phyloP scores from a whole-genome alignment of 1,140 invertebrate species.

The Lasioglossum albipes region DNA sequence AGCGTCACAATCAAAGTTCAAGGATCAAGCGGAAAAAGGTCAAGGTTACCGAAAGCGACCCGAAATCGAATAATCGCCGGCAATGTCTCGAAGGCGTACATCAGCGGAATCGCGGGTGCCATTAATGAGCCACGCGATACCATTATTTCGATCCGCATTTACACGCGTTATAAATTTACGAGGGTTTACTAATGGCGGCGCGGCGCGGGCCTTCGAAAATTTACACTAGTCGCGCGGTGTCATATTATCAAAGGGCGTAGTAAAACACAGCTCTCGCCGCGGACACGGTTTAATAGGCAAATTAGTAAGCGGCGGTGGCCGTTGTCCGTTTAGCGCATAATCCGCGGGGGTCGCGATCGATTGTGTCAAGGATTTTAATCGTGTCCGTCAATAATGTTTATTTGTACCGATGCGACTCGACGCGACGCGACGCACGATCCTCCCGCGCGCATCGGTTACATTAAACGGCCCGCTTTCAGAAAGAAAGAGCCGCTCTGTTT shows the following conservation, averaged over 20 bases:
- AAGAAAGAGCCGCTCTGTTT: background rate
- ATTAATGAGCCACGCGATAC: slow-evolving; percentile 33
- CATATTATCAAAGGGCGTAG: slow-evolving; percentile 8
- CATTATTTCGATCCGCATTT: slow-evolving; percentile 35
- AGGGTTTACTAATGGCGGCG: slow-evolving; percentile 19
- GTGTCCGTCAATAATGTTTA: slow-evolving; percentile 5
- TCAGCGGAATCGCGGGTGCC: slow-evolving; percentile 9
- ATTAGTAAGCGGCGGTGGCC: slow-evolving; percentile 13
- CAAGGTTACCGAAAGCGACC: too few relatives aligned
- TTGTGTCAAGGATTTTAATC: slow-evolving; percentile 19
- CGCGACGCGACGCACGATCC: too few relatives aligned
- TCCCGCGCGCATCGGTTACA: background rate
- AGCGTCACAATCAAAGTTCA: too few relatives aligned
- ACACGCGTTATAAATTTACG: slow-evolving; percentile 36
- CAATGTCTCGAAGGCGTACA: too few relatives aligned
- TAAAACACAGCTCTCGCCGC: background rate
- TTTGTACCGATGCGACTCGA: background rate
- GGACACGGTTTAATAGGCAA: slow-evolving; percentile 14
- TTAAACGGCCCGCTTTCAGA: background rate
- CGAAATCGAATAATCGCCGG: too few relatives aligned
- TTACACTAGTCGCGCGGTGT: background rate
- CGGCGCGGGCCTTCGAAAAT: slow-evolving; percentile 23
- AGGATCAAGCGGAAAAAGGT: too few relatives aligned
- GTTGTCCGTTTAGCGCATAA: slow-evolving; percentile 7
- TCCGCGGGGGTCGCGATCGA: background rate